Evolutionary conservation across 2,797 vertebrate species (phyloP).

Genomic region (Semaprochilodus insignis): DNA sequence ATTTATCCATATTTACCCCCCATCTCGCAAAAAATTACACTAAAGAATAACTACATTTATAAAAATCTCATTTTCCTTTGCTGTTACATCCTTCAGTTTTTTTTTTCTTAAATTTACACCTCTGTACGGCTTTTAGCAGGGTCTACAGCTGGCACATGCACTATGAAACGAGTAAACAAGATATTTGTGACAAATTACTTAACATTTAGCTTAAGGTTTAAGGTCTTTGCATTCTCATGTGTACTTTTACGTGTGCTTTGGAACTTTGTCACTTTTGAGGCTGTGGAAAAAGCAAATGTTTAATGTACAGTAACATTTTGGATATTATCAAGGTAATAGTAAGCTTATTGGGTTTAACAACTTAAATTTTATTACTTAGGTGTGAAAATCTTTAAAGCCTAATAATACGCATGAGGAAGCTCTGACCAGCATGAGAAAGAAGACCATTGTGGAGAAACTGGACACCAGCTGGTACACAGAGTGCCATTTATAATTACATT

Average conservation of each 20-base stretch:
- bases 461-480: neutral
- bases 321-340: constrained; percentile 7
- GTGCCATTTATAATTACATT: neutral
- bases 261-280: constrained; percentile 8
- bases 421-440: neutral
- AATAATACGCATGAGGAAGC: neutral
- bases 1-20: no score
- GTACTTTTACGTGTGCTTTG: neutral
- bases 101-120: constrained; percentile 67
- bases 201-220: neutral
- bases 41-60: no score
- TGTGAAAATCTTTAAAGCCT: neutral
- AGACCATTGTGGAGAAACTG: neutral
- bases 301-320: neutral
- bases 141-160: neutral
- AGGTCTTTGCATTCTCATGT: neutral
- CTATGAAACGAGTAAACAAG: neutral
- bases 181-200: constrained; percentile 10
- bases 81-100: constrained; percentile 70
- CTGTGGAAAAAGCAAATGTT: constrained; percentile 36
- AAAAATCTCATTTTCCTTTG: neutral
- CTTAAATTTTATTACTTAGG: neutral
- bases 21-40: no score
- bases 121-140: neutral
- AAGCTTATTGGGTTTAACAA: neutral